Percentiles rank a stretch among this genome's conserved stretches.
Conservation (phyloP, 2,113 vertebrate species). For the Suncus etruscus region DNA sequence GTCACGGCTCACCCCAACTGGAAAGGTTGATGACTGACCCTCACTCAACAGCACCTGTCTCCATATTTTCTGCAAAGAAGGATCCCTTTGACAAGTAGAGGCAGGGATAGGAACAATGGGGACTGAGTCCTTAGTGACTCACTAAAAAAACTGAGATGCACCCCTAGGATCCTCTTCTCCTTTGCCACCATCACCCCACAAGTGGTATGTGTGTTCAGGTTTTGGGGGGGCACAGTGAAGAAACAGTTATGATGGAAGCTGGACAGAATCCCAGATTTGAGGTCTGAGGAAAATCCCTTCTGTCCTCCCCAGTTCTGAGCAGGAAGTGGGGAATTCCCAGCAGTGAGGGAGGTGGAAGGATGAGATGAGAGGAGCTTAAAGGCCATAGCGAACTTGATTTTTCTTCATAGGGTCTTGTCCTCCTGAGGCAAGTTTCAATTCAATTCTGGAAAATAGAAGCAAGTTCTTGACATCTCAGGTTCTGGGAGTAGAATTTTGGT, state of each 20-base stretch:
- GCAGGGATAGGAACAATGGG: background rate
- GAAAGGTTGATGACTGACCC: background rate
- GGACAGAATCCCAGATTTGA: constrained; percentile 57
- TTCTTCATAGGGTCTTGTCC: background rate
- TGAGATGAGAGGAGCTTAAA: background rate
- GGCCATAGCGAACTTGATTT: background rate
- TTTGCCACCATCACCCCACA: no score
- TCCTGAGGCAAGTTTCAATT: constrained; percentile 60
- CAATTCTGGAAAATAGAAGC: background rate
- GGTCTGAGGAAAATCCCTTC: constrained; percentile 70
- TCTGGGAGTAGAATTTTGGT: background rate
- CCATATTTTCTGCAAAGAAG: background rate
- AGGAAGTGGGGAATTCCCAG: constrained; percentile 80
- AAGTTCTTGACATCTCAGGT: background rate
- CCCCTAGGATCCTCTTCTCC: background rate
- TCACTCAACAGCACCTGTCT: background rate
- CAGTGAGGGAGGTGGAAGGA: background rate
- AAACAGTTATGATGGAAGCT: constrained; percentile 35
- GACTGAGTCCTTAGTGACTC: constrained; percentile 17
- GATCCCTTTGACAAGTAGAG: background rate
- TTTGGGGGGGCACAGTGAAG: background rate
- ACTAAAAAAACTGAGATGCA: background rate
- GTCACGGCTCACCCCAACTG: background rate
- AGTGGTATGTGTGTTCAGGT: background rate
- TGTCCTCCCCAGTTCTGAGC: constrained; percentile 16